Conservation (phyloP, 2,888 invertebrate genomes). For the Tetranychus piercei region DNA sequence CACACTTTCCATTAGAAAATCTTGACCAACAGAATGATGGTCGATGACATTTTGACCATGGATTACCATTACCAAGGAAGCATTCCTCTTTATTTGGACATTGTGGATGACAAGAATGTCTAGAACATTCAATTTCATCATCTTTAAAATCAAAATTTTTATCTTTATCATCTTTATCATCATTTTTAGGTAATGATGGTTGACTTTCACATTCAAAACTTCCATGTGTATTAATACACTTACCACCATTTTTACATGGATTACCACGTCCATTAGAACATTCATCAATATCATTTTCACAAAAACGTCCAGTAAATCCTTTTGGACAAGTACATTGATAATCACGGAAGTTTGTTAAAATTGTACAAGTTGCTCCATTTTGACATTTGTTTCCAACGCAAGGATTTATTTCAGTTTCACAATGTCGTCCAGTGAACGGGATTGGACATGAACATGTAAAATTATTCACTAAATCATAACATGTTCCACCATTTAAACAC, state of each 20-base stretch:
- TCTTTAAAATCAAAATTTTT: neutral
- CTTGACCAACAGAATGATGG: conserved; percentile 70
- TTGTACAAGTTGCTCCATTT: conserved; percentile 59
- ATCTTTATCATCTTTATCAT: neutral
- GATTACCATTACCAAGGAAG: conserved; percentile 43
- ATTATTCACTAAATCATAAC: conserved; percentile 70
- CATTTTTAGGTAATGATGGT: neutral
- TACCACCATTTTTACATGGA: conserved; percentile 81
- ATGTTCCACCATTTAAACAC: conserved; percentile 43
- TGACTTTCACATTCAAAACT: conserved; percentile 68
- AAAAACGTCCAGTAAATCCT: conserved; percentile 27
- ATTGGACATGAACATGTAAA: conserved; percentile 75
- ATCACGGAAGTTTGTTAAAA: conserved; percentile 47
- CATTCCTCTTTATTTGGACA: conserved; percentile 48
- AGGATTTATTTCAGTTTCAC: conserved; percentile 30
- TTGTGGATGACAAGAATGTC: conserved; percentile 30
- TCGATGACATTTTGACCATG: conserved; percentile 80
- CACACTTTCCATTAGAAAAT: conserved; percentile 72
- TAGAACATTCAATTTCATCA: conserved; percentile 70
- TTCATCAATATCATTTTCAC: conserved; percentile 38
- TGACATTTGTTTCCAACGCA: conserved; percentile 45
- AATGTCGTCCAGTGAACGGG: neutral
- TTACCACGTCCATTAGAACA: conserved; percentile 21
- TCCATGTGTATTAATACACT: conserved; percentile 49
- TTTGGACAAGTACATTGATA: conserved; percentile 9